phyloP scores from a whole-genome alignment of 2,888 invertebrate species.

The Xiphydria camelus region DNA sequence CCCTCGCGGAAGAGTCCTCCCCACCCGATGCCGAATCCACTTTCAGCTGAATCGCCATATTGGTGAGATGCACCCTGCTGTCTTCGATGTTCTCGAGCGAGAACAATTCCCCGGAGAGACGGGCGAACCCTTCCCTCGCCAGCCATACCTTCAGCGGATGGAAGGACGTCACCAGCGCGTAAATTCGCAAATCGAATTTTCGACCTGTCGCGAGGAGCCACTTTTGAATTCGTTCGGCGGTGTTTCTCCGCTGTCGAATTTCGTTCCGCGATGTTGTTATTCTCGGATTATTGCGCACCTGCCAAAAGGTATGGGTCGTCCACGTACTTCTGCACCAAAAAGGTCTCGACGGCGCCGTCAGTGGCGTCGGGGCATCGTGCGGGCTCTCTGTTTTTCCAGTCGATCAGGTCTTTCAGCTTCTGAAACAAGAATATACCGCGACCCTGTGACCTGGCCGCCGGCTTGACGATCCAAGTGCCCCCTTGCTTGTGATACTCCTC shows the following conservation, averaged over 20 bases:
- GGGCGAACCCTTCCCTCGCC: conserved; percentile 66
- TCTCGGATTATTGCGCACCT: conserved; percentile 46
- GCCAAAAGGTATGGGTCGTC: conserved; percentile 65
- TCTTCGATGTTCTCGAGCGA: conserved; percentile 64
- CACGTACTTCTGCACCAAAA: conserved; percentile 65
- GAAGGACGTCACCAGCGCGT: conserved; percentile 64
- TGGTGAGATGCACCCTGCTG: conserved; percentile 63
- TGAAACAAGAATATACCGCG: conserved; percentile 67
- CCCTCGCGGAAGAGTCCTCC: conserved; percentile 4
- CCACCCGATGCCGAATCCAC: conserved; percentile 17
- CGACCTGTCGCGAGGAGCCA: conserved; percentile 62
- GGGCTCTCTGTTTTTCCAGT: conserved; percentile 44
- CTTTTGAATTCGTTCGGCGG: too few relatives aligned
- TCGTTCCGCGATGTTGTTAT: too few relatives aligned
- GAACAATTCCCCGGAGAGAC: conserved; percentile 64
- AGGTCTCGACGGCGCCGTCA: conserved; percentile 39
- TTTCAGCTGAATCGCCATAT: conserved; percentile 61
- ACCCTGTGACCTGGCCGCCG: conserved; percentile 65
- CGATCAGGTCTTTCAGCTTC: conserved; percentile 50
- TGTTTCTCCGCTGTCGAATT: too few relatives aligned
- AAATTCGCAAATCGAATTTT: conserved; percentile 67
- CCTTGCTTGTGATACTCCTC: conserved; percentile 64
- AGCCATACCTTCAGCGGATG: conserved; percentile 60
- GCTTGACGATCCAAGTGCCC: conserved; percentile 69
- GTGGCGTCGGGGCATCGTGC: conserved; percentile 14